A percentile compares a stretch with the other conserved stretches of the same genome.
These are phyloP conservation scores for Danio choprae DNA, from an alignment of 2,797 vertebrate genomes.

Conservation along the genomic window DNA sequence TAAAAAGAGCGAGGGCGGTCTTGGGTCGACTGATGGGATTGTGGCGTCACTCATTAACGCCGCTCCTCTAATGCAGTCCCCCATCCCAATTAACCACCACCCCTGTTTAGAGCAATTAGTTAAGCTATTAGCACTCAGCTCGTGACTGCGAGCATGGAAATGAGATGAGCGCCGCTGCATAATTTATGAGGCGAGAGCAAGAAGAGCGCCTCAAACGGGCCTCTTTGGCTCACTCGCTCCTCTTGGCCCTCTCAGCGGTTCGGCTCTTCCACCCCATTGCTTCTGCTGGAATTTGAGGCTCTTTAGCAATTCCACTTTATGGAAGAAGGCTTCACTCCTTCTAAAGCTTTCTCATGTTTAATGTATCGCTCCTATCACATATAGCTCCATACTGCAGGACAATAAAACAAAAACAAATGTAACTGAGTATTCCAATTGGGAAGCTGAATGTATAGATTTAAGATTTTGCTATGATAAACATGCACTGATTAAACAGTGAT, in stretches of 20 bases:
- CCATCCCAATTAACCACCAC: constrained; percentile 51
- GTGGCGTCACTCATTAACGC: constrained; percentile 47
- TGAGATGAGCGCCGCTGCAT: constrained; percentile 50
- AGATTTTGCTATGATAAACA: constrained; percentile 6
- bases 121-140: constrained; percentile 58
- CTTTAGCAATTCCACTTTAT: constrained; percentile 43
- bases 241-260: constrained; percentile 51
- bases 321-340: constrained; percentile 27
- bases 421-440: constrained; percentile 4
- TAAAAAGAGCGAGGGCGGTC: constrained; percentile 1
- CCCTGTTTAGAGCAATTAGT: constrained; percentile 57
- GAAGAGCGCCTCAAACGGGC: constrained; percentile 43
- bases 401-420: constrained; percentile 14
- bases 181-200: constrained; percentile 50
- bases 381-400: background rate
- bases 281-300: constrained; percentile 43
- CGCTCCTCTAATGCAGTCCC: constrained; percentile 46
- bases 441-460: background rate
- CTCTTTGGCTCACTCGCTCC: constrained; percentile 43
- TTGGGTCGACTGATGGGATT: constrained; percentile 7
- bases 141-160: constrained; percentile 53
- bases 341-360: constrained; percentile 28
- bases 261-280: constrained; percentile 44
- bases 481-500: background rate
- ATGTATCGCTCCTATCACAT: background rate